These are phyloP conservation scores for Cardinalis cardinalis DNA, from an alignment of 2,113 vertebrate genomes.

Conservation along the genomic window DNA sequence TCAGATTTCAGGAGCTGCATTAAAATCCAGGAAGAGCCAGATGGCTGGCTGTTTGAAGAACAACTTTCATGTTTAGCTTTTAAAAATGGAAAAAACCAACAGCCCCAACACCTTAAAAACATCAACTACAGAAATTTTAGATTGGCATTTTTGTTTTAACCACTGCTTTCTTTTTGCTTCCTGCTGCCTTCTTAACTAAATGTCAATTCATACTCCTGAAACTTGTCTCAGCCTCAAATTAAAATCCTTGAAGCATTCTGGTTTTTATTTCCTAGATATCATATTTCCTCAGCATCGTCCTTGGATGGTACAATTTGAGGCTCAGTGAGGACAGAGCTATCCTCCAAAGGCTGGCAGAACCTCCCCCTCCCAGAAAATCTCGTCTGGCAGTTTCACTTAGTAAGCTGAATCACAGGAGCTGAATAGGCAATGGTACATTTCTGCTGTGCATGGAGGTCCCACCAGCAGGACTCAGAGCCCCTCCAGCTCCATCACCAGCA, in stretches of 20 bases:
- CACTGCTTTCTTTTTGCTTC: background rate
- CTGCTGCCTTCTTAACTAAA: background rate
- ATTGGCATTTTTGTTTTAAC: background rate
- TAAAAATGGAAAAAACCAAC: background rate
- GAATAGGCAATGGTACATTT: background rate
- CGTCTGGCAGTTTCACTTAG: constrained; percentile 31
- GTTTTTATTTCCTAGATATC: background rate
- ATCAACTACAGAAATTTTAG: background rate
- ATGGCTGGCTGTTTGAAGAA: constrained; percentile 60
- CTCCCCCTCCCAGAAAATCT: background rate
- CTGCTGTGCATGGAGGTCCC: background rate
- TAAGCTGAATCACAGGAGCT: constrained; percentile 18
- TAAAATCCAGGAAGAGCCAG: constrained; percentile 48
- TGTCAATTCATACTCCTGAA: background rate
- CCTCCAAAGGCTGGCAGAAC: constrained; percentile 8
- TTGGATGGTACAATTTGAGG: constrained; percentile 49
- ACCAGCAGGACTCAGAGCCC: background rate
- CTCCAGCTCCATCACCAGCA: background rate
- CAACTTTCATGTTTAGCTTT: constrained; percentile 44
- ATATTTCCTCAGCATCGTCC: background rate
- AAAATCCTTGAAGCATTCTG: background rate
- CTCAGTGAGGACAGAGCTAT: background rate
- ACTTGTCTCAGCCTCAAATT: background rate
- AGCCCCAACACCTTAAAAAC: background rate
- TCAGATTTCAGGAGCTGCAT: constrained; percentile 45